phyloP scores from a whole-genome alignment of 2,113 vertebrate species.

The Girardinichthys multiradiatus region DNA sequence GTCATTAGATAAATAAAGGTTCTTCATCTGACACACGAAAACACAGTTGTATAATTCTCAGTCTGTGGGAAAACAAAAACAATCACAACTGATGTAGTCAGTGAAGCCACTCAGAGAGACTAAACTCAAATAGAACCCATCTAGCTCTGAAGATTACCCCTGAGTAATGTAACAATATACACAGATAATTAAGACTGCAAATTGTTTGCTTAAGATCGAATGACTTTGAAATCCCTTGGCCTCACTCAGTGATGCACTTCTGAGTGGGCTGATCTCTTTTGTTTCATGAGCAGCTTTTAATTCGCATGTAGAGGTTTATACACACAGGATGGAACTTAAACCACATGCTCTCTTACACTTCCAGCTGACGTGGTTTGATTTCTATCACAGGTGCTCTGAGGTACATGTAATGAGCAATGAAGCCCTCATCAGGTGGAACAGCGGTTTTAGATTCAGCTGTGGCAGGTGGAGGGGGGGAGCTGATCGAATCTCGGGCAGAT shows the following conservation, averaged over 20 bases:
- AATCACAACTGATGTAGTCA: constrained; percentile 22
- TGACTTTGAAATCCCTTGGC: constrained; percentile 35
- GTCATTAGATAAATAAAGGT: constrained; percentile 53
- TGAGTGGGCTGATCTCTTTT: constrained; percentile 2
- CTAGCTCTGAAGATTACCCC: constrained; percentile 22
- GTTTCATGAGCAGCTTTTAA: constrained; percentile 25
- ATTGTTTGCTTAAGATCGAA: constrained; percentile 56
- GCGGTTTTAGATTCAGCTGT: constrained; percentile 40
- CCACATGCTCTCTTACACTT: constrained; percentile 33
- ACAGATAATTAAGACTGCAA: constrained; percentile 52
- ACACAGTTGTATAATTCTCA: constrained; percentile 41
- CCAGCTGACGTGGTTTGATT: constrained; percentile 36
- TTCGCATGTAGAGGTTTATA: constrained; percentile 10
- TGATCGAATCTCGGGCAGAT: constrained; percentile 60
- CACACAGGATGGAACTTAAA: constrained; percentile 14
- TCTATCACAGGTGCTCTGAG: constrained; percentile 38
- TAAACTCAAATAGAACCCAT: constrained; percentile 22
- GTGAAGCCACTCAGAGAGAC: constrained; percentile 41
- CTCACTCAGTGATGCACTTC: not conserved
- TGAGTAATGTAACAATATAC: constrained; percentile 42
- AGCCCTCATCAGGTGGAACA: constrained; percentile 54
- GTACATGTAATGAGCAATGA: constrained; percentile 23
- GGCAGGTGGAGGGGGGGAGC: constrained; percentile 17
- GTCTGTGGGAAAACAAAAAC: constrained; percentile 15
- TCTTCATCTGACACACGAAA: constrained; percentile 45